Percentiles rank a stretch among this genome's conserved stretches.
Conservation (phyloP, 2,113 vertebrate genomes). For the Hemiscyllium ocellatum region DNA sequence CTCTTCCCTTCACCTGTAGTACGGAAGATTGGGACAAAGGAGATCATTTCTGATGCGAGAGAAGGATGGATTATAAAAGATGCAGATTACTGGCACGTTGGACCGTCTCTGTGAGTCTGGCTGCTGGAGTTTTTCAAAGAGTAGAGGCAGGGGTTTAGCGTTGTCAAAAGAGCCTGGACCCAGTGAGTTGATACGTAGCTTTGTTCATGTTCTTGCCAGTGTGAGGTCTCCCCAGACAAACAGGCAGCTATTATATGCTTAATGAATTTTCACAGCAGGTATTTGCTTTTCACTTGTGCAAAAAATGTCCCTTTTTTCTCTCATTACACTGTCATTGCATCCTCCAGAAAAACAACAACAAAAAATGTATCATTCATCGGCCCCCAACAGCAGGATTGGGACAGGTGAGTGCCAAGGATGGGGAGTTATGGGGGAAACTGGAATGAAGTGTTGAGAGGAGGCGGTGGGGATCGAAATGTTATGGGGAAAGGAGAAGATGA, state of each 20-base stretch:
- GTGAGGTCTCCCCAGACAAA: constrained; percentile 41
- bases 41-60: constrained; percentile 32
- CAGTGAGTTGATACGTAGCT: constrained; percentile 43
- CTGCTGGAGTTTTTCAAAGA: constrained; percentile 52
- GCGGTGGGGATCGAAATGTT: background rate
- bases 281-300: background rate
- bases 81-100: constrained; percentile 67
- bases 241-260: constrained; percentile 45
- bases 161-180: constrained; percentile 42
- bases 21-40: constrained; percentile 54
- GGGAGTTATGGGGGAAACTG: no score
- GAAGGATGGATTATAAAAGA: constrained; percentile 55
- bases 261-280: constrained; percentile 42
- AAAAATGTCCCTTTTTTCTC: constrained; percentile 23
- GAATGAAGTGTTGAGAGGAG: background rate
- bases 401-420: background rate
- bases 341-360: background rate
- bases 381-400: background rate
- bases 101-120: constrained; percentile 70
- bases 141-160: constrained; percentile 42
- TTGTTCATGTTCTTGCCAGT: constrained; percentile 66
- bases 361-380: constrained; percentile 31
- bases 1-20: constrained; percentile 48
- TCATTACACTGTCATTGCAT: background rate
- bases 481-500: no score